Percentiles rank a stretch among this genome's conserved stretches.
phyloP scores from a whole-genome alignment of 2,797 vertebrate genomes.

The Sternotherus odoratus region DNA sequence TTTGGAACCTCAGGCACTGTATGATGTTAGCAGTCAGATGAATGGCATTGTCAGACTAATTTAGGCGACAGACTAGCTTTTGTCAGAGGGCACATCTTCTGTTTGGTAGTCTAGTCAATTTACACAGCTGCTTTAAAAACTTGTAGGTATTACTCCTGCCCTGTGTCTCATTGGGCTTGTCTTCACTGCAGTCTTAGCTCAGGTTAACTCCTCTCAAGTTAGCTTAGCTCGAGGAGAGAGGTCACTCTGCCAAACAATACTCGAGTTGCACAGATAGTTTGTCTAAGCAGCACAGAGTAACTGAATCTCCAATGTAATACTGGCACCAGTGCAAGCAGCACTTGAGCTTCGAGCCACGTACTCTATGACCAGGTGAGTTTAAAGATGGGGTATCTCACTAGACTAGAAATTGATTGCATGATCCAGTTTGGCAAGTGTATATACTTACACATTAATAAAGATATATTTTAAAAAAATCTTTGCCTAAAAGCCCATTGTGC shows the following conservation, averaged over 20 bases:
- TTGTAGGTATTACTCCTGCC: neutral
- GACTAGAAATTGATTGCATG: neutral
- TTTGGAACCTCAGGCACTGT: neutral
- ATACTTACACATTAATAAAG: fast-evolving
- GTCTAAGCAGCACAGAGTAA: neutral
- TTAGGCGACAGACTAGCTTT: neutral
- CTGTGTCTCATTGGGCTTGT: neutral
- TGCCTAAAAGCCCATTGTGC: neutral
- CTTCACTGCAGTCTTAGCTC: neutral
- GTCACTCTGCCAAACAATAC: neutral
- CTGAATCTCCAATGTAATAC: neutral
- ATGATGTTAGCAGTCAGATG: neutral
- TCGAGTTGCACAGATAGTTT: neutral
- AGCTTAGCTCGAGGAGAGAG: neutral
- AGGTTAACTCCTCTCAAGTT: neutral
- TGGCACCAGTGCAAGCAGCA: neutral
- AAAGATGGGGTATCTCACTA: neutral
- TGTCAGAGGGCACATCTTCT: neutral
- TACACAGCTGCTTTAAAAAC: neutral
- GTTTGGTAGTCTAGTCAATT: neutral
- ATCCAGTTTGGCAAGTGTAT: neutral
- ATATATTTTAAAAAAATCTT: neutral
- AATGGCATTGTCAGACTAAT: neutral
- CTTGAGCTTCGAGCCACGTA: neutral
- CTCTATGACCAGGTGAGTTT: neutral